Evolutionary conservation across 2,888 invertebrate genomes (phyloP).

Genomic region (Torymus texanus): DNA sequence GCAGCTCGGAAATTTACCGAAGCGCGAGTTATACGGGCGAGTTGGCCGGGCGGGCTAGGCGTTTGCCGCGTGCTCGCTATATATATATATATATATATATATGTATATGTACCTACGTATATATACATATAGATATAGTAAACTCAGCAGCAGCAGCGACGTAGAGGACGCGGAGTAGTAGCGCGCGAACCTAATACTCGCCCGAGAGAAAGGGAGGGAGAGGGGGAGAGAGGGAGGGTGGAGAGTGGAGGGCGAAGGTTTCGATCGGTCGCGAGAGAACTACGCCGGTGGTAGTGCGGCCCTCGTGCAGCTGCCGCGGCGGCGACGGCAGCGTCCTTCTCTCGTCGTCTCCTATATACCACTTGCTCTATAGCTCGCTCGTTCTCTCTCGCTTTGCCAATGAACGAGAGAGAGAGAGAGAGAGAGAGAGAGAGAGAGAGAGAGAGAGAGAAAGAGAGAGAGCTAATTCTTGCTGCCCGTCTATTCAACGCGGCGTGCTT

Average conservation of each 20-base stretch:
- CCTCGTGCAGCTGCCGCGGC: neutral
- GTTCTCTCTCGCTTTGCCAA: constrained; percentile 4
- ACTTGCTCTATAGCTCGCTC: neutral
- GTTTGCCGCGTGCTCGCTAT: too few species aligned
- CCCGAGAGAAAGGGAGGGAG: constrained; percentile 70
- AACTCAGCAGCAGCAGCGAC: too few species aligned
- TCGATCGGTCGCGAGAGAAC: neutral
- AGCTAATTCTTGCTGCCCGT: constrained; percentile 25
- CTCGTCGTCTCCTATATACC: too few species aligned
- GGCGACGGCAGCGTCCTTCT: too few species aligned
- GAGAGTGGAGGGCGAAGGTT: neutral
- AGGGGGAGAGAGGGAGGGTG: constrained; percentile 69
- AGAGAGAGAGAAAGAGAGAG: neutral
- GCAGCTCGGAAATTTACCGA: constrained; percentile 68
- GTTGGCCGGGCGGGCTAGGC: constrained; percentile 61
- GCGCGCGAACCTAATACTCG: too few species aligned
- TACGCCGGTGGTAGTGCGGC: neutral
- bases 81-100: too few species aligned
- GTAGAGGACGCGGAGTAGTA: too few species aligned
- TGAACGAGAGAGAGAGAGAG: too few species aligned
- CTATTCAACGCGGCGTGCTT: neutral
- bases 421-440: neutral
- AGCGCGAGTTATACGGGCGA: constrained; percentile 70
- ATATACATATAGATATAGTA: too few species aligned
- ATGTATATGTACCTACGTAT: too few species aligned